Evolutionary conservation across 92 coral and sea anemone genomes (phyloP), one percentile per base, ranked within the genome.

Genomic region (Blastomussa wellsi): DNA sequence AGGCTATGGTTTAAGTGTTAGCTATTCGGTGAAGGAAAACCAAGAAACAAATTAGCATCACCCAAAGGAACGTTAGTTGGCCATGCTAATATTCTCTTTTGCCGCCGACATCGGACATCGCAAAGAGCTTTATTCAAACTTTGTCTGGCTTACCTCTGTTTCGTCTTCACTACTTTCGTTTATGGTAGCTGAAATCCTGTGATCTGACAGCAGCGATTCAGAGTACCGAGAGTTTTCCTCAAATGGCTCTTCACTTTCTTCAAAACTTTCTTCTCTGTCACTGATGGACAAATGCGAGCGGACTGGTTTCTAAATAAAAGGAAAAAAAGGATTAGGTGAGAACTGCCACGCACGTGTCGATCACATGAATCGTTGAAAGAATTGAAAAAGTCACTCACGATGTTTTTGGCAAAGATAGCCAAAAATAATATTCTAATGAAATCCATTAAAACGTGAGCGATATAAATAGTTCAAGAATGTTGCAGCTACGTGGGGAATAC

Each of bases 231-330:
- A 12, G 20, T 74, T 47, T 11, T 57, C 73, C 72, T 83, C 86
- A 10, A 32, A 29, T 0, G 55, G 32, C n/a, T 83, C 86, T 60
- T 83, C 86, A 11, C 80, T 38, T 42, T 73, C 80, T 16, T 83
- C 86, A 22, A 83, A 29, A 31, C 76, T 65, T 44, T 59, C 80
- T 62, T 83, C 79, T n/a, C 59, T 73, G 80, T 74, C 80, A 57
- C 73, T 83, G 42, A 55, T 29, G 7, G 64, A 42, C 11, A 78
- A 74, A 12, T 76, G 73, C n/a, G 72, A 67, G 32, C 79, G 80
- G n/a, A 74, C 35, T 37, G 80, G 24, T 38, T 38, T 83, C 86
- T 74, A 38, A 19, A 74, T 7, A 26, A 5, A 42, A 74, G 42
- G 5, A 39, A 73, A 74, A 36, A 22, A 72, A 71, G n/a, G 36